Conservation (phyloP, 2,888 invertebrate species). For the Plusia festucae region DNA sequence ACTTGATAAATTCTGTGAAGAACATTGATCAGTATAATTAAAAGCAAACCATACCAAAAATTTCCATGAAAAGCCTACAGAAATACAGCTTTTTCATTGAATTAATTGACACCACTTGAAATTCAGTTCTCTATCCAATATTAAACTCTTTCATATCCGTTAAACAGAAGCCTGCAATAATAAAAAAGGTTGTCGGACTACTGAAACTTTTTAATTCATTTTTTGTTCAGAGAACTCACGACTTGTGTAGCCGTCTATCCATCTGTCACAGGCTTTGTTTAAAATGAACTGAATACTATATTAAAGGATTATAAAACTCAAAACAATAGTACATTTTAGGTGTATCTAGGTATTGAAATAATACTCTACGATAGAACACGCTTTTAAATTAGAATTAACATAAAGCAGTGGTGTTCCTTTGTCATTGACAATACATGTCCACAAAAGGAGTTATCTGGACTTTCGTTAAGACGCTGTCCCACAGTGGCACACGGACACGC, state of each 20-base stretch:
- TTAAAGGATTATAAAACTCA: constrained; percentile 18
- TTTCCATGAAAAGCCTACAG: too few relatives aligned
- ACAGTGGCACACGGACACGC: too few relatives aligned
- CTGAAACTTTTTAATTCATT: constrained; percentile 34
- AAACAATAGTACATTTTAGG: constrained; percentile 4
- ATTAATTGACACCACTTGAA: constrained; percentile 6
- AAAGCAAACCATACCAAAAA: not conserved
- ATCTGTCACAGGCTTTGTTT: constrained; percentile 45
- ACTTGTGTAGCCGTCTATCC: constrained; percentile 38
- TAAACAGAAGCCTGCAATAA: constrained; percentile 23
- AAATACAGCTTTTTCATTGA: not conserved
- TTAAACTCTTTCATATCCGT: constrained; percentile 36
- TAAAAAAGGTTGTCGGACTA: constrained; percentile 27
- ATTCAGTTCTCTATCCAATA: constrained; percentile 27
- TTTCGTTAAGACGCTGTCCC: too few relatives aligned
- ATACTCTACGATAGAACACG: too few relatives aligned
- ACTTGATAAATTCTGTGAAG: too few relatives aligned
- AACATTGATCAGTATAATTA: not conserved
- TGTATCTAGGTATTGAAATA: too few relatives aligned
- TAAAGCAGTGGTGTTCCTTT: too few relatives aligned
- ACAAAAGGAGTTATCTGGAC: too few relatives aligned
- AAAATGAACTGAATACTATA: constrained; percentile 29
- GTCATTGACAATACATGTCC: too few relatives aligned
- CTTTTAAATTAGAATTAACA: too few relatives aligned
- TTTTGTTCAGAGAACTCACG: constrained; percentile 38